Evolutionary conservation across 2,113 vertebrate species (phyloP).

Genomic region (Rhinolophus ferrumequinum): DNA sequence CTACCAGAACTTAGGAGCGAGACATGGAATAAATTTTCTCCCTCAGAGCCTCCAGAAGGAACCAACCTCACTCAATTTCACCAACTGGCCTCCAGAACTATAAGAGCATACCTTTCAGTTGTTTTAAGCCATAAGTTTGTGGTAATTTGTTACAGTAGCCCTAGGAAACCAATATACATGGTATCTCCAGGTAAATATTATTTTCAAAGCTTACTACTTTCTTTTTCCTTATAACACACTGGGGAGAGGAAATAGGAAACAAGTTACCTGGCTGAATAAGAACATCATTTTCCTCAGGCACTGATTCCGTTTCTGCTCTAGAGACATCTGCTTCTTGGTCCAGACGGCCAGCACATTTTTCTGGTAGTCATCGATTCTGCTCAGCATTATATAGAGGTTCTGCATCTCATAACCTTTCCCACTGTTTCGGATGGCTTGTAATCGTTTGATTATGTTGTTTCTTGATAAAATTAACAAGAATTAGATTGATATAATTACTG

Average conservation of each 20-base stretch:
- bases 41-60: background rate
- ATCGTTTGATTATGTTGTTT: constrained; percentile 65
- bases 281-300: constrained; percentile 67
- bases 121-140: background rate
- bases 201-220: constrained; percentile 19
- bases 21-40: background rate
- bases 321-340: constrained; percentile 65
- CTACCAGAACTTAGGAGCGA: background rate
- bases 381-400: constrained; percentile 68
- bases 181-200: background rate
- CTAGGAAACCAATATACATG: background rate
- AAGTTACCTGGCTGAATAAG: constrained; percentile 75
- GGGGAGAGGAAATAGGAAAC: background rate
- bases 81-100: background rate
- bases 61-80: background rate
- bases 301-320: constrained; percentile 63
- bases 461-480: constrained; percentile 69
- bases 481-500: background rate
- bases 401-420: constrained; percentile 73
- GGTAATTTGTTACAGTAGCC: background rate
- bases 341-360: constrained; percentile 73
- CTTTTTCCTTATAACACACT: background rate
- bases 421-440: constrained; percentile 71
- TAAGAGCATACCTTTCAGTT: background rate
- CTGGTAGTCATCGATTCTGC: constrained; percentile 74